Base-by-base conservation (phyloP, 2,113 vertebrate genomes). In the Ophiodon elongatus region DNA sequence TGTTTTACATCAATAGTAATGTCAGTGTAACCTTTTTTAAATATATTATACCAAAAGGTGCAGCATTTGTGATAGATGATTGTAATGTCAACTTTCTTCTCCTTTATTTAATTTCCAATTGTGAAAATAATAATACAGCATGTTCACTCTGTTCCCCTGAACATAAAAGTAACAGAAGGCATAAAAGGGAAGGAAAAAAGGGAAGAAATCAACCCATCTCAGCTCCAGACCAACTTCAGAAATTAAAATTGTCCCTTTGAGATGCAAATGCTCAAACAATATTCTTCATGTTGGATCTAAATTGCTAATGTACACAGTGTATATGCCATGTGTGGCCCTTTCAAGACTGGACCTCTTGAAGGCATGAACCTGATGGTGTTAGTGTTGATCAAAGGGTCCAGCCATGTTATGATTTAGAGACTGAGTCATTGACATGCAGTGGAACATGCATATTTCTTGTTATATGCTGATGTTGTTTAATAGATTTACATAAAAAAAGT, bases 291-390 rank as follows among this genome's bases (percentile, higher is more conserved):
- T 93, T 78, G 79, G 85, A 96, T 95, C 90, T 95, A 94, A 93
- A 95, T 96, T 95, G 93, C 93, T 94, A 95, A 95, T 95, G 87
- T 91, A 89, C 88, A 91, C 87, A 85, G 82, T 87, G 88, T 89
- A 90, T 87, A 83, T 87, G 90, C 85, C 39, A 74, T 86, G 83
- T 87, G 75, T 88, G 80, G 88, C 84, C 88, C 92, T 94, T 95
- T 95, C 91, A 94, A 92, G 87, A 76, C 75, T 65, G 76, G 76
- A 85, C 91, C 81, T 93, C 91, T 93, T 80, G 64, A 68, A 93
- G 91, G 94, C 92, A 93, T 85, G 86, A 88, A 93, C 88, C 92
- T 94, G 91, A 93, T 95, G 90, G 89, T 65, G 79, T 77, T 85
- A 77, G 85, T 85, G 85, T 78, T 94, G 93, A 95, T 95, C 94